Evolutionary conservation across 2,113 vertebrate species (phyloP), one percentile per base, ranked within the genome.

Genomic region (Aramus guarauna): DNA sequence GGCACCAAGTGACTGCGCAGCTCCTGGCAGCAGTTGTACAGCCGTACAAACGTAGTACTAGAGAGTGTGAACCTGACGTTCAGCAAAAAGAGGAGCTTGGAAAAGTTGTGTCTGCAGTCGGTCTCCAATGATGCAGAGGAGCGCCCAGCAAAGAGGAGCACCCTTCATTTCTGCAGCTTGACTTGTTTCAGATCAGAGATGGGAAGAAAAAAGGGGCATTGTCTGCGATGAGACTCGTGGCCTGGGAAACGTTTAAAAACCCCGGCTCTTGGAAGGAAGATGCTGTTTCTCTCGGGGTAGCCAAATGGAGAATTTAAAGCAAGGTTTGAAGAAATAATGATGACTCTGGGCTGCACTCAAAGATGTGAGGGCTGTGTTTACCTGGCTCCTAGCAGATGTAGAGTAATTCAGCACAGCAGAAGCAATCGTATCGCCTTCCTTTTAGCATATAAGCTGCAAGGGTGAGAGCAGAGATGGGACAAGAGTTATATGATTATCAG

Each of bases 1-100:
- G 0, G 80, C 48, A 16, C 32, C 0, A 0, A 11, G 26, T 69
- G 23, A n/a, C 8, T 1, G 0, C 15, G 4, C 2, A 0, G 67
- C 23, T 71, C 71, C 63, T 19, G 36, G 26, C 15, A 62, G 30
- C 2, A 7, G 67, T 34, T 5, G 14, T 62, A 16, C 0, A 1
- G 32, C 41, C 0, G 0, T 18, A 15, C 24, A 69, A 58, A 37
- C 4, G 0, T 5, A 6, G 26, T 6, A 5, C 5, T 5, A 30
- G 56, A 45, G 52, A 66, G 45, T 0, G 0, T 5, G 52, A 39
- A 62, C 63, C 5, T 14, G 43, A 8, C 39, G 41, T 12, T 37
- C 24, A 50, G 63, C 22, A 41, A 16, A 41, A 60, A 55, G 41
- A 39, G 55, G 18, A 84, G 50, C 7, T 23, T 39, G 55, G 67